Base-by-base conservation (phyloP, 2,888 invertebrate species). In the Aplocera efformata region DNA sequence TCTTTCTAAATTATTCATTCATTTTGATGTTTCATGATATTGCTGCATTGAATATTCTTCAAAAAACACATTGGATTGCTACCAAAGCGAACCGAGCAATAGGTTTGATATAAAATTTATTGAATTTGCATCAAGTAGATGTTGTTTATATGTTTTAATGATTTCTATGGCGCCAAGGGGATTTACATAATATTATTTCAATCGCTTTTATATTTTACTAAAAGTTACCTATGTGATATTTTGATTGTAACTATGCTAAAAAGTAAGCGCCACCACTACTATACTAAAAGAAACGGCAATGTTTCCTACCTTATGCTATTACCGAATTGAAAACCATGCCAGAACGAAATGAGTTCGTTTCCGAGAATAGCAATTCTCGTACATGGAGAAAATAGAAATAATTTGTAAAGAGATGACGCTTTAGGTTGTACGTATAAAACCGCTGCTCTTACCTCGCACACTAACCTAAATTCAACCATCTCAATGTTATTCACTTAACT, bases 1-100 rank as follows among this genome's bases (percentile, higher is more conserved):
- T 17, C 39, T 33, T 53, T 71, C 68, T 56, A 73, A 69, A 78
- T 72, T 58, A 36, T 59, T 68, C 74, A 76, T 55, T 35, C 58
- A 76, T 81, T 86, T 72, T 82, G 60, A 84, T 85, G 77, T 86
- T 86, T 81, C 86, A 88, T 88, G 86, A 77, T 65, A 69, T 67
- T 75, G 77, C 72, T 76, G 85, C 71, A 76, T 82, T 77, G 74
- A 76, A 68, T 67, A 64, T 65, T 63, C 77, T 65, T 59, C 75
- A 56, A 60, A n/a, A 69, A 69, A 69, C 67, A 58, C 69, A 72
- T 75, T 69, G 81, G 79, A 61, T 67, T 67, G 69, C 65, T 68
- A 67, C 66, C 61, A 64, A 70, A 86, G 86, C 86, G 73, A 88
- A 84, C 75, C 71, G 76, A 79, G 86, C 83, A 50, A 88, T 88